phyloP scores from a whole-genome alignment of 92 coral and sea anemone species.

The Palythoa grandiflora region DNA sequence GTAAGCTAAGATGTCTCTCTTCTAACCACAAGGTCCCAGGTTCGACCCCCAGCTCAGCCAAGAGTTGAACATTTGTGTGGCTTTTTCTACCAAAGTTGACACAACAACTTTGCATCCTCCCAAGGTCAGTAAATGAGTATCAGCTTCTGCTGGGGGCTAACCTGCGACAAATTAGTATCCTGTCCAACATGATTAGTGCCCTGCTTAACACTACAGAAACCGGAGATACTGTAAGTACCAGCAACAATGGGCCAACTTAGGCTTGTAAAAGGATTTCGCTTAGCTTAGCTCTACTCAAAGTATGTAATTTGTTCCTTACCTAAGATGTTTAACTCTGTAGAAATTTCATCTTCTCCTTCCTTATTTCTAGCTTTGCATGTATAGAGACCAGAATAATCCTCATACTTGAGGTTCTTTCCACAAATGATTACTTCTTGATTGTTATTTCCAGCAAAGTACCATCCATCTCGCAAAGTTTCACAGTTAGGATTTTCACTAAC shows the following conservation, averaged over 20 bases:
- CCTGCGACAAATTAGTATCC: no score
- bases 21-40: no score
- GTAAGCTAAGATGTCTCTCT: no score
- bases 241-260: no score
- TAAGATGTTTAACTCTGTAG: not conserved
- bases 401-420: not conserved
- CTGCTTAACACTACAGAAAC: no score
- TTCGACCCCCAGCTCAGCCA: no score
- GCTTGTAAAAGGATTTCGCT: not conserved
- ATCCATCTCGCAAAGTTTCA: conserved; percentile 1
- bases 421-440: conserved; percentile 24
- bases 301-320: not conserved
- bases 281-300: not conserved
- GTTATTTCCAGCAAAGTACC: not conserved
- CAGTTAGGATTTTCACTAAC: conserved; percentile 8
- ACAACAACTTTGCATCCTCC: no score
- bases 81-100: no score
- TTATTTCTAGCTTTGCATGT: not conserved
- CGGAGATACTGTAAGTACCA: not conserved
- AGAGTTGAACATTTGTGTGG: no score
- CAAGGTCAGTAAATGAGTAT: no score
- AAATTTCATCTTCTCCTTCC: conserved; percentile 2
- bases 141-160: no score
- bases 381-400: not conserved
- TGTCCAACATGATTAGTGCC: no score